Evolutionary conservation across 2,888 invertebrate species (phyloP).

Genomic region (Tribolium freemani): DNA sequence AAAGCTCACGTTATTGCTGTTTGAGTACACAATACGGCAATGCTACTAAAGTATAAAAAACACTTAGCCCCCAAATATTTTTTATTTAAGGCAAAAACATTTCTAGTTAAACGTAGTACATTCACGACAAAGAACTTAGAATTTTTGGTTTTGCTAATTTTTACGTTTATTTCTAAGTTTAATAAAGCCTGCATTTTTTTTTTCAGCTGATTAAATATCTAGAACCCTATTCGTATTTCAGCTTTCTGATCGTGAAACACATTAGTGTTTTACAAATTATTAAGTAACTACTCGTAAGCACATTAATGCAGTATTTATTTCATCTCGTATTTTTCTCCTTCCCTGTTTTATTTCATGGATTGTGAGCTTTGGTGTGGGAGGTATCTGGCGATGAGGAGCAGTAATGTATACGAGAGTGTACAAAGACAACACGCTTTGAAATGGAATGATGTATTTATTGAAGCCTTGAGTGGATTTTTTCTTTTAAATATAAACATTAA

Average conservation of each 20-base stretch:
- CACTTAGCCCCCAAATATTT: neutral
- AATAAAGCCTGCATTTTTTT: no score
- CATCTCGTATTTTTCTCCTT: neutral
- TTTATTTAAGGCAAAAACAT: neutral
- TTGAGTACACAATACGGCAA: neutral
- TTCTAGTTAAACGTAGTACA: no score
- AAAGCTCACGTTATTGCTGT: neutral
- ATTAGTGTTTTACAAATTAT: neutral
- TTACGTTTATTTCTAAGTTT: no score
- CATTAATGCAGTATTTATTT: neutral
- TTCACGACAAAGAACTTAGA: no score
- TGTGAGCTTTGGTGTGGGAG: neutral
- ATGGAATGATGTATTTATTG: slow-evolving; percentile 19
- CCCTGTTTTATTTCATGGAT: neutral
- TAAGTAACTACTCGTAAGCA: neutral
- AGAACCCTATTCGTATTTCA: no score
- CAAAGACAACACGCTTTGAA: slow-evolving; percentile 3
- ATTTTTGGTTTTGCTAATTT: no score
- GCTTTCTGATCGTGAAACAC: neutral
- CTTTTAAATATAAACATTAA: slow-evolving; percentile 39
- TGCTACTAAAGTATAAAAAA: neutral
- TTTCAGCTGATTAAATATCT: no score
- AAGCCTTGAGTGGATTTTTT: slow-evolving; percentile 28
- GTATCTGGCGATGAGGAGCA: neutral
- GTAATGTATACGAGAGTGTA: slow-evolving; percentile 2